Percentiles rank a stretch among this genome's conserved stretches.
phyloP scores from a whole-genome alignment of 2,113 vertebrate genomes.

The Corvus moneduloides region DNA sequence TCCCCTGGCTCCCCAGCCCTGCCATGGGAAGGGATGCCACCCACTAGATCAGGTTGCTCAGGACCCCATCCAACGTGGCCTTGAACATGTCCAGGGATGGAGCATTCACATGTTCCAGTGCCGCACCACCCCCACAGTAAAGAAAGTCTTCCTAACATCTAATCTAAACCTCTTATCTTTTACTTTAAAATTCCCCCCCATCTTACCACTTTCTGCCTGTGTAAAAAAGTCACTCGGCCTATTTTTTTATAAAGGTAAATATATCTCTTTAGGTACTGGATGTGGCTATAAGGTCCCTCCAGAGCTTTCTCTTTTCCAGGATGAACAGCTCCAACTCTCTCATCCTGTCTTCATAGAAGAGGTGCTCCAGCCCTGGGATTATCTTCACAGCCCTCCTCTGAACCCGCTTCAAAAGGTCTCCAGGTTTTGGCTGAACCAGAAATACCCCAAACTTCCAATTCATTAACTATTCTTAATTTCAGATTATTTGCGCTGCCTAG shows the following conservation, averaged over 20 bases:
- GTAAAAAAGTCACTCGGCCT: rapidly evolving
- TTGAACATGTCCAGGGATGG: not conserved
- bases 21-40: not conserved
- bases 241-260: not conserved
- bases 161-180: not conserved
- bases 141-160: not conserved
- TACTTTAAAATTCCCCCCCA: not conserved
- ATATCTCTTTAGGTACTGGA: not conserved
- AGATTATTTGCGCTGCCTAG: not conserved
- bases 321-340: not conserved
- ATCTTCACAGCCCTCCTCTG: not conserved
- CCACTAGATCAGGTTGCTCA: not conserved
- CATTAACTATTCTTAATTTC: not conserved
- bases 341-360: not conserved
- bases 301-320: not conserved
- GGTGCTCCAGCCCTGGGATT: not conserved
- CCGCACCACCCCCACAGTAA: not conserved
- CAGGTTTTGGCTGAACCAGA: not conserved
- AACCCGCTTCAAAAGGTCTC: not conserved
- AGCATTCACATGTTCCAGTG: not conserved
- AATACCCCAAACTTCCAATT: not conserved
- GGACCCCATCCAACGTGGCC: not conserved
- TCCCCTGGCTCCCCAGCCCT: not conserved
- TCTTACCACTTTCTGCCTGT: not conserved
- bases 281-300: no score